Evolutionary conservation across 2,797 vertebrate genomes (phyloP).

Genomic region (Galago senegalensis): DNA sequence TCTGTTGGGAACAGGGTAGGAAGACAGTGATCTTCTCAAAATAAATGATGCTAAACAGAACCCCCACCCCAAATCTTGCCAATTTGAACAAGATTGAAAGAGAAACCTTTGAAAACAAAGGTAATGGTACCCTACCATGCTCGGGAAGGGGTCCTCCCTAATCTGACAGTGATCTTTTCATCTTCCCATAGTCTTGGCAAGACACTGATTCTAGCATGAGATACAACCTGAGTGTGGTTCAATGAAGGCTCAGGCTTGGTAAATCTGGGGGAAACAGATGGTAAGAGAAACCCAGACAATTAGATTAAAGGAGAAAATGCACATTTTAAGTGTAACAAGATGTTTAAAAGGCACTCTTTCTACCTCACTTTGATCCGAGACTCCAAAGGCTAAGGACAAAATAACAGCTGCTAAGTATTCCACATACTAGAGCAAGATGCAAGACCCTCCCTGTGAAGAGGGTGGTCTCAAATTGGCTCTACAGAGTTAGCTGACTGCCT

Average conservation of each 20-base stretch:
- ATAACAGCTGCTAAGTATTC: background rate
- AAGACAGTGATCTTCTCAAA: background rate
- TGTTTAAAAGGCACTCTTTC: background rate
- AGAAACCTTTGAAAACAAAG: background rate
- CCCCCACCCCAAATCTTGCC: background rate
- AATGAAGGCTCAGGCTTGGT: background rate
- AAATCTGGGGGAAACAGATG: background rate
- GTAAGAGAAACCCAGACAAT: background rate
- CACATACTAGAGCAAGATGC: background rate
- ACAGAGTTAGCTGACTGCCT: background rate
- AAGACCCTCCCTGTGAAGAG: background rate
- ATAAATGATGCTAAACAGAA: background rate
- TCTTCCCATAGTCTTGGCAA: background rate
- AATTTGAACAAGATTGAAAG: slow-evolving; percentile 15
- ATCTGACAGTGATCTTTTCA: background rate
- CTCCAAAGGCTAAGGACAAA: background rate
- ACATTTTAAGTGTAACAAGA: background rate
- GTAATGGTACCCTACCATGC: background rate
- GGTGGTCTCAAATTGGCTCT: background rate
- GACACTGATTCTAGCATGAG: background rate
- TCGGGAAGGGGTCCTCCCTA: background rate
- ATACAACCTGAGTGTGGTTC: no score
- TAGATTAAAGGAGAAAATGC: background rate
- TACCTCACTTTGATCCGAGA: background rate
- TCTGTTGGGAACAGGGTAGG: background rate